A percentile compares a stretch with the other conserved stretches of the same genome.
These are phyloP conservation scores for Spondyliosoma cantharus DNA, from an alignment of 2,797 vertebrate species.

Conservation along the genomic window DNA sequence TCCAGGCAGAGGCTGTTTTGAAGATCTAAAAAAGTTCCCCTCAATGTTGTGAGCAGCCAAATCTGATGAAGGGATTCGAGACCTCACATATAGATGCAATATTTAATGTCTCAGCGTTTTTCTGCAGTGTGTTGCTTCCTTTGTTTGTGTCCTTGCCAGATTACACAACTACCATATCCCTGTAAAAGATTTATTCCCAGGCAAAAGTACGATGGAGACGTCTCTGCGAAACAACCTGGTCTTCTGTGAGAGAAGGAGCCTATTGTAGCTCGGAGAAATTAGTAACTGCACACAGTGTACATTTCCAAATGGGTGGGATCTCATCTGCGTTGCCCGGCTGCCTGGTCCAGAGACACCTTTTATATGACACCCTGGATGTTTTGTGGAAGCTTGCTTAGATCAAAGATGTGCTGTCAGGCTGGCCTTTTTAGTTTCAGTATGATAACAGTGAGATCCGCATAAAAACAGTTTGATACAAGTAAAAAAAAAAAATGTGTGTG, in stretches of 20 bases:
- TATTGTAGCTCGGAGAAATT: constrained; percentile 63
- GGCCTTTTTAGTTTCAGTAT: constrained; percentile 30
- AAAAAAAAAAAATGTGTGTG: neutral
- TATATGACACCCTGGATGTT: constrained; percentile 59
- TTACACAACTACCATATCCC: constrained; percentile 63
- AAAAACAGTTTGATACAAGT: constrained; percentile 14
- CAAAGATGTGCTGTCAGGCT: constrained; percentile 50
- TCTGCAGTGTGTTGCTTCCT: constrained; percentile 27
- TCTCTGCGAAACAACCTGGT: constrained; percentile 58
- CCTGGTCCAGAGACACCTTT: constrained; percentile 51
- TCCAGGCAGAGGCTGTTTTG: constrained; percentile 7
- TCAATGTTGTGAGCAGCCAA: constrained; percentile 23
- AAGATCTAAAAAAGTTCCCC: constrained; percentile 30
- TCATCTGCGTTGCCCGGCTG: constrained; percentile 54
- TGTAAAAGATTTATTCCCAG: constrained; percentile 47
- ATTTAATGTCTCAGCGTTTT: constrained; percentile 48
- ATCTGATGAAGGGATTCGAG: constrained; percentile 35
- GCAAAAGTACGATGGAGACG: constrained; percentile 40
- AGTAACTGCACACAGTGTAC: constrained; percentile 56
- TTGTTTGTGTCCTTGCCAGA: constrained; percentile 55
- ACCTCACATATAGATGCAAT: constrained; percentile 55
- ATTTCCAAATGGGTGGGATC: constrained; percentile 65
- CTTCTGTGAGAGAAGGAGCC: constrained; percentile 67
- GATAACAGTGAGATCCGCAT: constrained; percentile 19
- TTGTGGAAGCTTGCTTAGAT: constrained; percentile 51